Conservation (phyloP, 2,797 vertebrate species). For the Mormyrus hasselquistii region DNA sequence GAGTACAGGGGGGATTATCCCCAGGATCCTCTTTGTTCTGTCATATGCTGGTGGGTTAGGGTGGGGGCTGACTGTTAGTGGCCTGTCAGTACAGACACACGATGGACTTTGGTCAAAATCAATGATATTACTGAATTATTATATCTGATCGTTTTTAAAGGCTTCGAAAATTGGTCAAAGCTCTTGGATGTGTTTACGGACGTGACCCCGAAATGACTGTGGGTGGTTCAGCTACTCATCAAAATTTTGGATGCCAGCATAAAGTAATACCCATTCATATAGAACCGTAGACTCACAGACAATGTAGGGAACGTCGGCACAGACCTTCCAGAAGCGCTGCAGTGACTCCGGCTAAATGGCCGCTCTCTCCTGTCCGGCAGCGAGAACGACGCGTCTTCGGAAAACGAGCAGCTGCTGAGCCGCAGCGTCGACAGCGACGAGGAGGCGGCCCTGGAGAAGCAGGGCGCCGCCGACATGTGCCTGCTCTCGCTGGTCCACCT, state of each 20-base stretch:
- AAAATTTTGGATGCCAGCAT: neutral
- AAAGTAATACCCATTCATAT: neutral
- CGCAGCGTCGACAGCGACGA: slow-evolving; percentile 96
- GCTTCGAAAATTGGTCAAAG: neutral
- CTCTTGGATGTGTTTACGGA: neutral
- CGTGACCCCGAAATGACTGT: neutral
- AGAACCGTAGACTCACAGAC: neutral
- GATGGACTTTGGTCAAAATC: neutral
- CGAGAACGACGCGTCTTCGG: slow-evolving; percentile 94
- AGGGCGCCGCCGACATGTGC: slow-evolving; percentile 79
- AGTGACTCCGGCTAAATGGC: neutral
- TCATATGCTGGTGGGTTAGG: neutral
- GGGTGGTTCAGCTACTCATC: neutral
- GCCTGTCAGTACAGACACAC: neutral
- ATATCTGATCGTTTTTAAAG: neutral
- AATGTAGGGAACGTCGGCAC: neutral
- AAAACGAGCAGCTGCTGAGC: slow-evolving; percentile 91
- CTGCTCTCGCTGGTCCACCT: slow-evolving; percentile 85
- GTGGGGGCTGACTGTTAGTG: neutral
- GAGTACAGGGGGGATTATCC: neutral
- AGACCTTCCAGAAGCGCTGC: neutral
- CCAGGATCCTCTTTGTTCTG: neutral
- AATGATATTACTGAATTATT: neutral
- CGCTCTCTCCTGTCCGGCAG: slow-evolving; percentile 49
- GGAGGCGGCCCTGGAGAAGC: slow-evolving; percentile 84